A percentile compares a stretch with the other conserved stretches of the same genome.
Evolutionary conservation across 2,888 invertebrate genomes (phyloP).

Genomic region (Drosophila incognita): DNA sequence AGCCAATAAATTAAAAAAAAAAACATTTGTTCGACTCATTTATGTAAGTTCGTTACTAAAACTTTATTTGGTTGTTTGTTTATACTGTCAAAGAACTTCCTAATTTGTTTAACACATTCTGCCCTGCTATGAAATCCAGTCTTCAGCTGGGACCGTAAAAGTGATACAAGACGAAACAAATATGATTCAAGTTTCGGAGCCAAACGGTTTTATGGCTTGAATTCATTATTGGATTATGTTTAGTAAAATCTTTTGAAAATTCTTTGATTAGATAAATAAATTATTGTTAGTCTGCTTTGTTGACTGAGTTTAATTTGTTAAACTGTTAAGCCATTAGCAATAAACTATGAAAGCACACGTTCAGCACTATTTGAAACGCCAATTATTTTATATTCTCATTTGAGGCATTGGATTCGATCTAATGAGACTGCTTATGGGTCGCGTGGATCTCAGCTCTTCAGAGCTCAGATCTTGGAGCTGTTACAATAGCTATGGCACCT

Average conservation of each 20-base stretch:
- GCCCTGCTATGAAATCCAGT: constrained; percentile 24
- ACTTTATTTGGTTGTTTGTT: constrained; percentile 48
- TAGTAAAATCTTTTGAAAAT: not conserved
- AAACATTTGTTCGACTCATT: constrained; percentile 48
- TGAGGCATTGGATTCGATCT: constrained; percentile 28
- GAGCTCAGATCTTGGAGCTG: constrained; percentile 23
- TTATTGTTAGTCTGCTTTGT: constrained; percentile 33
- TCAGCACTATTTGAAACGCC: constrained; percentile 2
- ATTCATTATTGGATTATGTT: constrained; percentile 3
- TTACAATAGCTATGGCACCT: constrained; percentile 53
- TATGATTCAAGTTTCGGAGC: constrained; percentile 31
- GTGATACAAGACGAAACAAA: constrained; percentile 35
- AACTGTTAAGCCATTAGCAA: constrained; percentile 14
- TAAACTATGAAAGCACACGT: constrained; percentile 6
- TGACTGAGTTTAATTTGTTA: constrained; percentile 58
- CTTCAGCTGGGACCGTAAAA: constrained; percentile 46
- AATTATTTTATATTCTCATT: constrained; percentile 35
- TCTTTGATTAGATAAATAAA: constrained; percentile 33
- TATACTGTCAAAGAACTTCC: constrained; percentile 32
- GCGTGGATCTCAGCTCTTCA: constrained; percentile 28
- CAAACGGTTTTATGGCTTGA: constrained; percentile 18
- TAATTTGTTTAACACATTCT: constrained; percentile 70
- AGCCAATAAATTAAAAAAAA: constrained; percentile 63
- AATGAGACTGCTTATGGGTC: constrained; percentile 42
- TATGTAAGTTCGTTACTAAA: constrained; percentile 67